A percentile compares a stretch with the other conserved stretches of the same genome.
Evolutionary conservation across 2,797 vertebrate genomes (phyloP).

Genomic region (Manis crassicaudata): DNA sequence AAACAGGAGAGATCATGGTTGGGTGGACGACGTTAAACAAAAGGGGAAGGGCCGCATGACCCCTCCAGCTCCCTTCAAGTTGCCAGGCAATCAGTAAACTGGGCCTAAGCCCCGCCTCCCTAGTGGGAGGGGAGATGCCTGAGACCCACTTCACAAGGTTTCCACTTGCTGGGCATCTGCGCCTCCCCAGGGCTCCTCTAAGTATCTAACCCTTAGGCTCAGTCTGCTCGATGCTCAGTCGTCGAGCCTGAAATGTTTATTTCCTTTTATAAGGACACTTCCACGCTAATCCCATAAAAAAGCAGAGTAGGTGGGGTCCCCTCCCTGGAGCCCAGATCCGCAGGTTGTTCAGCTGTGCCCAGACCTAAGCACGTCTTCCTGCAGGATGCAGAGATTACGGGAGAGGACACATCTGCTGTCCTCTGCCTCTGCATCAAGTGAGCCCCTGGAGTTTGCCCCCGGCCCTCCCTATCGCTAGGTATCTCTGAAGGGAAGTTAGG

Average conservation of each 20-base stretch:
- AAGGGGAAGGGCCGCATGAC: neutral
- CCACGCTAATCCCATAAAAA: neutral
- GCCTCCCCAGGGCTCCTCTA: neutral
- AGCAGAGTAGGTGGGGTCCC: neutral
- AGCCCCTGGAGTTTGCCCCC: neutral
- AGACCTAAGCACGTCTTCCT: neutral
- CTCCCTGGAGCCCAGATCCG: neutral
- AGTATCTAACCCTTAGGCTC: neutral
- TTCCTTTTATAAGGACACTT: neutral
- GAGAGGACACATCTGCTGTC: neutral
- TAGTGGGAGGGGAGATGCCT: neutral
- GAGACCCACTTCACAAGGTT: neutral
- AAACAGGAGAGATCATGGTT: neutral
- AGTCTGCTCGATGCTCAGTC: neutral
- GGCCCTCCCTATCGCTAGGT: neutral
- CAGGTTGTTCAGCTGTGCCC: neutral
- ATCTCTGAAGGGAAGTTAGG: neutral
- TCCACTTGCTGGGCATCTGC: neutral
- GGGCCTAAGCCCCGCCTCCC: rapidly evolving
- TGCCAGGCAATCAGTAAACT: neutral
- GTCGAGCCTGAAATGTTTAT: neutral
- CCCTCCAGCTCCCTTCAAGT: neutral
- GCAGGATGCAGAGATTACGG: neutral
- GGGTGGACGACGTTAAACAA: neutral
- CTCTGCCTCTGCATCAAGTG: neutral